Evolutionary conservation across 2,797 vertebrate species (phyloP), one percentile per base, ranked within the genome.

Genomic region (Poeciliopsis turneri): DNA sequence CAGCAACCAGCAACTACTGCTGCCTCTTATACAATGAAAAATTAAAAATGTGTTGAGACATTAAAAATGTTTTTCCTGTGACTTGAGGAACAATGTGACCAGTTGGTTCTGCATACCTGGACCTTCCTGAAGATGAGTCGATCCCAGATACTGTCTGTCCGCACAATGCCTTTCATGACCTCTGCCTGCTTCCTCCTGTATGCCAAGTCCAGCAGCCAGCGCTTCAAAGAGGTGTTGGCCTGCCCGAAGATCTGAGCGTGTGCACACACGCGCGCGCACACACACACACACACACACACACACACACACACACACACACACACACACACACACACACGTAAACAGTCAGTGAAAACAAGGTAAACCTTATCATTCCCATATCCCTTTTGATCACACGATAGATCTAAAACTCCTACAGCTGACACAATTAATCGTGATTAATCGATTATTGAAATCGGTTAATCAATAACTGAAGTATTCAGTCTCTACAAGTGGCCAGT

Each of bases 111-210:
- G 23, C 6, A 55, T 94, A 98, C 98, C 98, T 99, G 98, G 80
- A 99, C 96, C 92, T 97, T 99, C 78, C 89, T 93, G 91, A 99
- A 99, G 93, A 99, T 96, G 0, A 99, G 94, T 75, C 92, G 96
- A 88, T 99, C 98, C 98, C 98, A 99, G 84, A 99, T 93, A 81
- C 97, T 98, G 93, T 98, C 95, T 86, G 95, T 97, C 88, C 98
- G 94, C 45, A 99, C 84, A 78, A 99, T 94, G 45, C 98, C 97
- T 25, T 94, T 97, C 89, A 89, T 95, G 8, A 99, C 90, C 86
- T 99, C 97, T 0, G 97, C 96, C 86, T 97, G 96, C 93, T 99
- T 99, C 89, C 97, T 96, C 86, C 95, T 97, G 84, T 93, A 97
- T 89, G 98, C 98, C 46, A 98, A 98, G 80, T 96, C 96, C 92